Evolutionary conservation across 1,140 invertebrate genomes (phyloP), one percentile per base, ranked within the genome.

Genomic region (Drosophila orosa): DNA sequence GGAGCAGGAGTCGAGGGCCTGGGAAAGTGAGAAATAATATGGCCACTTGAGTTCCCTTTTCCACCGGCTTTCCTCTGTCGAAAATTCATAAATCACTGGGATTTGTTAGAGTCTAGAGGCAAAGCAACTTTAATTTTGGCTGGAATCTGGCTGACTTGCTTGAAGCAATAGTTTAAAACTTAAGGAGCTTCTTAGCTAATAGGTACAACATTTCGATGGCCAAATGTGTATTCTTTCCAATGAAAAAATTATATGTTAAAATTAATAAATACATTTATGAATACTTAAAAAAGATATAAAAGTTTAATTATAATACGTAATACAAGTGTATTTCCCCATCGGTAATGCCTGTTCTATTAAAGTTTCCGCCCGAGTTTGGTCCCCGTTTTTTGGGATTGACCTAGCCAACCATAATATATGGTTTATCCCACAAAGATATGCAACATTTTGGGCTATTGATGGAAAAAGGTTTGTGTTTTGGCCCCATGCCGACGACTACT

Each of bases 1-100:
- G 42, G 10, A 17, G 48, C 22, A 22, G 15, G 52, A 42, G n/a
- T 19, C 15, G n/a, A 45, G n/a, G n/a, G 35, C 35, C 48, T 24
- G 37, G 54, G 50, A 84, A 82, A 79, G 75, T 69, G 75, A 68
- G 77, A 87, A 82, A 72, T 86, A 85, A 87, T 86, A 78, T 65
- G 85, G 69, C 54, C 45, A 75, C 73, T 67, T 40, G 24, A 25
- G 35, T 33, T 47, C 3, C 24, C 25, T 22, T 57, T 44, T 22
- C 19, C 13, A 10, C 6, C 4, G 60, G 27, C 12, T 48, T 39
- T 25, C 13, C 22, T 40, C 13, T 35, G 5, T 54, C 13, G 31
- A 24, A 54, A 35, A 69, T 57, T 69, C 78, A 86, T 85, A 86
- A 85, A 85, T 85, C 82, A 81, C 60, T 57, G 66, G 47, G 47